Evolutionary conservation across 2,888 invertebrate genomes (phyloP), one percentile per base, ranked within the genome.

Genomic region (Boloria selene): DNA sequence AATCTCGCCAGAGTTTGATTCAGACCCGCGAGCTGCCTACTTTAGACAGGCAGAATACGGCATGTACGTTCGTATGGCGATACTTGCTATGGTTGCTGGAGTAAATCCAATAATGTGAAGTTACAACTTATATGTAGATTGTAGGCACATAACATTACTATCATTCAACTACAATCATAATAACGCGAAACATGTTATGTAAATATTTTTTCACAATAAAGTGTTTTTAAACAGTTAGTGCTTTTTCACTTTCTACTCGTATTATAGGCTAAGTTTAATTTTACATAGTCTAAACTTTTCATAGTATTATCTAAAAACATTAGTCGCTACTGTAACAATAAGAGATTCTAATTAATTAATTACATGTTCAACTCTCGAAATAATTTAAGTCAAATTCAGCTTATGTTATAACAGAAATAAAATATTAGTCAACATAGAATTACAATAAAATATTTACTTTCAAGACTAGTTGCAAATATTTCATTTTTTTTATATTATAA

Each of bases 1-100:
- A 91, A 99, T 99, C 75, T 98, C 98, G 74, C 93, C 96, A 0
- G 97, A 98, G 74, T 97, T 99, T 77, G 99, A 99, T 89, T 95
- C 95, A 0, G 99, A 99, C 89, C 98, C 98, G 0, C 93, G 99
- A 59, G 99, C 99, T 0, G 99, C 99, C 0, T 99, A 99, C 89
- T 99, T 99, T 94, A 94, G 99, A 18, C 99, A 99, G 90, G 98
- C 98, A 0, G 98, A 99, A 85, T 97, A 97, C 81, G 99, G 99
- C 71, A 97, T 99, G 96, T 99, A 97, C 81, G 97, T 99, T 17
- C 94, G 99, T 61, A 99, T 99, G 99, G 99, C 99, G 0, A 91
- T 99, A 2, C 92, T 99, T 17, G 96, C 98, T 1, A 96, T 98
- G 95, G 96, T 98, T 2, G 93, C 98, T 14, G 97, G 97, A 60